These are phyloP conservation scores for Drosophila repletoides DNA, from an alignment of 1,140 invertebrate species.

Conservation along the genomic window DNA sequence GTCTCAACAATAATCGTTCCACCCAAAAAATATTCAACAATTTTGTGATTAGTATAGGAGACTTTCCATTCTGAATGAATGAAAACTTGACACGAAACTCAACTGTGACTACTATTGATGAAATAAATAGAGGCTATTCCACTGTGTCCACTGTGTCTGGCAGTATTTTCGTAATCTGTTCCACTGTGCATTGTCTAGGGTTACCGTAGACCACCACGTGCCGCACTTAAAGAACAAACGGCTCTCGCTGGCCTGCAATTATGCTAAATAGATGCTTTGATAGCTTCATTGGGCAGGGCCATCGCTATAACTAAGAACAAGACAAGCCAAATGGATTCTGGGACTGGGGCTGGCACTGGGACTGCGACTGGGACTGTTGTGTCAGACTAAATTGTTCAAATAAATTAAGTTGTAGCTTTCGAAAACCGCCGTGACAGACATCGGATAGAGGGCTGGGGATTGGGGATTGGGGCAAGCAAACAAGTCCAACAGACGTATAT, in stretches of 20 bases:
- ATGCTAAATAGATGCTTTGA: slow-evolving; percentile 73
- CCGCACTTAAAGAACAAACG: slow-evolving; percentile 7
- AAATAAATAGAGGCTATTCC: too few relatives aligned
- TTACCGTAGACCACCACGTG: slow-evolving; percentile 58
- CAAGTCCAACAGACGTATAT: slow-evolving; percentile 27
- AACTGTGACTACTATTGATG: too few relatives aligned
- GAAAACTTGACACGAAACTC: too few relatives aligned
- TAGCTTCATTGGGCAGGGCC: slow-evolving; percentile 53
- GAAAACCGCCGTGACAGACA: slow-evolving; percentile 46
- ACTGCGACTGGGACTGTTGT: slow-evolving; percentile 46
- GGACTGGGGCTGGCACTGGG: too few relatives aligned
- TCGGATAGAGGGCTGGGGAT: background rate
- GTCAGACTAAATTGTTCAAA: slow-evolving; percentile 79
- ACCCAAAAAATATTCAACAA: background rate
- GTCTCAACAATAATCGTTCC: background rate
- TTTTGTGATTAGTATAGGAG: background rate
- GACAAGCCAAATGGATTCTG: slow-evolving; percentile 54
- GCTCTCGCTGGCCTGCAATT: slow-evolving; percentile 48
- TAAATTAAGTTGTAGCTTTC: slow-evolving; percentile 81
- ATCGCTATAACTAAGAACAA: slow-evolving; percentile 71
- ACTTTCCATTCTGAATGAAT: background rate
- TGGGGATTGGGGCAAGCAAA: slow-evolving; percentile 77
- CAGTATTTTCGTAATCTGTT: background rate
- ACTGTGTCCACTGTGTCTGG: background rate
- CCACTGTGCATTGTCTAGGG: slow-evolving; percentile 24